A percentile compares a stretch with the other conserved stretches of the same genome.
phyloP scores from a whole-genome alignment of 2,888 invertebrate species.

The Gymnoscelis rufifasciata region DNA sequence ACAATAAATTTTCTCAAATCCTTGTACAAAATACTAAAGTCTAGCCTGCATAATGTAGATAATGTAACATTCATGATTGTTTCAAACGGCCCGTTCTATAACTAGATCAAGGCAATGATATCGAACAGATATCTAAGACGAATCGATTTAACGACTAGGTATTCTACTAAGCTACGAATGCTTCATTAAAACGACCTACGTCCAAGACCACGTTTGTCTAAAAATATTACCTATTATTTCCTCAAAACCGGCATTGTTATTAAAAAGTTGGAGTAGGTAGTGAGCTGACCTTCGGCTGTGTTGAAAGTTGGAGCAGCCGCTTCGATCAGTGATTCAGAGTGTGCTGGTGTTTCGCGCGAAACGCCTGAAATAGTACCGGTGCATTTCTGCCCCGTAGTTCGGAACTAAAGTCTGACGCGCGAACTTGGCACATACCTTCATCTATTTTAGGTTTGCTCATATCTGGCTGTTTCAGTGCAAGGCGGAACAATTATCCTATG shows the following conservation, averaged over 20 bases:
- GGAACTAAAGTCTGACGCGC: conserved; percentile 39
- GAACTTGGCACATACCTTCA: conserved; percentile 50
- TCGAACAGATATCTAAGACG: not conserved
- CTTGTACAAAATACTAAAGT: no score
- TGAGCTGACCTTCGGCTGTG: conserved; percentile 58
- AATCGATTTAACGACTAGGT: conserved; percentile 14
- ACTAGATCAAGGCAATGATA: conserved; percentile 27
- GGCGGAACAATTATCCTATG: conserved; percentile 15
- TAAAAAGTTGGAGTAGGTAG: conserved; percentile 15
- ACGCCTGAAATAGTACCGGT: conserved; percentile 65
- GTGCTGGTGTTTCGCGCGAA: conserved; percentile 56
- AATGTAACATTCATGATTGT: conserved; percentile 12
- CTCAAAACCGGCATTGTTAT: conserved; percentile 12
- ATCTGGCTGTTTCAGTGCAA: conserved; percentile 17
- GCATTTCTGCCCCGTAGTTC: conserved; percentile 48
- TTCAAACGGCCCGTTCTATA: conserved; percentile 17
- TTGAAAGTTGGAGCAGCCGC: conserved; percentile 55
- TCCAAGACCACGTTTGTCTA: no score
- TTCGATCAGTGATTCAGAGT: conserved; percentile 63
- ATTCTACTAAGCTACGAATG: conserved; percentile 20
- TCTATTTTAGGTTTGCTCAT: conserved; percentile 37
- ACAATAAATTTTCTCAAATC: no score
- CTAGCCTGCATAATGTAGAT: not conserved
- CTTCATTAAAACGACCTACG: no score
- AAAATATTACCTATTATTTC: not conserved